phyloP scores from a whole-genome alignment of 2,797 vertebrate species.

The Aphelocoma californica region DNA sequence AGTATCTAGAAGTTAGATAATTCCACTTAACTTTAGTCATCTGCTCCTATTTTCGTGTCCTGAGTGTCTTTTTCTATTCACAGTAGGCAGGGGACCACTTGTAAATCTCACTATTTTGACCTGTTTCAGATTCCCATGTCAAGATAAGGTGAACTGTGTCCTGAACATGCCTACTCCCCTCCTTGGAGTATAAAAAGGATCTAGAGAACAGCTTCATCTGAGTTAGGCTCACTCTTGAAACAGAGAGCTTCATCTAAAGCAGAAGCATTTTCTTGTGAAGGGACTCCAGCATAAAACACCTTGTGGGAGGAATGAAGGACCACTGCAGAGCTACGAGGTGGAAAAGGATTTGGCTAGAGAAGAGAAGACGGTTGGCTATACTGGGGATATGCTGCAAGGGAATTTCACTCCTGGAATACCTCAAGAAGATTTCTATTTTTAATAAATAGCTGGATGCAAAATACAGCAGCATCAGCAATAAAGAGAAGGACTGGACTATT shows the following conservation, averaged over 20 bases:
- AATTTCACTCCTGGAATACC: background rate
- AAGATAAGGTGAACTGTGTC: background rate
- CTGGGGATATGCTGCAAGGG: background rate
- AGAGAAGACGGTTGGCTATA: background rate
- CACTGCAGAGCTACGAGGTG: background rate
- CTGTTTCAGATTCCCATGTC: background rate
- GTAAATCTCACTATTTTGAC: background rate
- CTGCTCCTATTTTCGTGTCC: background rate
- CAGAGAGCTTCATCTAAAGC: background rate
- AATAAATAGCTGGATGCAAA: background rate
- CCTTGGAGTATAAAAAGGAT: background rate
- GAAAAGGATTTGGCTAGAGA: background rate
- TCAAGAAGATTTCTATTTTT: background rate
- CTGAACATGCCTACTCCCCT: background rate
- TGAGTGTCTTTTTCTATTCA: background rate
- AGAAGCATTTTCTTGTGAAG: background rate
- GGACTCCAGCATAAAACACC: background rate
- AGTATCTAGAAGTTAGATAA: background rate
- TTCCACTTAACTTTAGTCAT: background rate
- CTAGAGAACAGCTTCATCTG: background rate
- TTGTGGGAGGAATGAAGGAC: background rate
- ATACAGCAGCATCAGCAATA: background rate
- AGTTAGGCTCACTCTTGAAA: background rate
- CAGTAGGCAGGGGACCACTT: background rate
- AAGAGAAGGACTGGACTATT: background rate